Conservation (phyloP, 1,140 invertebrate genomes). For the Drosophila saltans region DNA sequence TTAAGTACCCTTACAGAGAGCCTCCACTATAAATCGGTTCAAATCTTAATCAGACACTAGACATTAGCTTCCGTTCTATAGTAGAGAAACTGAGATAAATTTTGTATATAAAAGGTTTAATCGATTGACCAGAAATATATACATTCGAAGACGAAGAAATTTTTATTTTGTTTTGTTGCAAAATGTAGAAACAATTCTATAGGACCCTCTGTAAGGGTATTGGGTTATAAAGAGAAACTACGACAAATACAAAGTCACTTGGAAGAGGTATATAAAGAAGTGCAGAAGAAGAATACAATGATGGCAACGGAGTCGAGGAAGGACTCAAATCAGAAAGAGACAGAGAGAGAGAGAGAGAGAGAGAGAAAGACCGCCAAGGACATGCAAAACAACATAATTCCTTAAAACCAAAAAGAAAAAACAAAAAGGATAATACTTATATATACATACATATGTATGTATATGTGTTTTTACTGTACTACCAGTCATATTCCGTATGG, state of each 20-base stretch:
- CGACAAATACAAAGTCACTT: background rate
- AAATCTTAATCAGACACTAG: too few species aligned
- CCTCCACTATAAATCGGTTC: too few species aligned
- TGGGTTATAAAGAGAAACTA: background rate
- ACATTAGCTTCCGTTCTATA: too few species aligned
- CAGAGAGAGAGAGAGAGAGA: background rate
- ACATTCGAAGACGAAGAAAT: background rate
- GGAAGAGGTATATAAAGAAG: background rate
- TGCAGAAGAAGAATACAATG: background rate
- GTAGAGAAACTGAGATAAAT: too few species aligned
- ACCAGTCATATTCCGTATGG: background rate
- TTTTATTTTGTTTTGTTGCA: background rate
- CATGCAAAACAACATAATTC: conserved; percentile 8
- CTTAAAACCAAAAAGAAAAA: background rate
- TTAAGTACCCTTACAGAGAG: background rate
- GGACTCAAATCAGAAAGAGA: background rate
- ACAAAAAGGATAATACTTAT: background rate
- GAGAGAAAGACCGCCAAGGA: background rate
- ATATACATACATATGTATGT: background rate
- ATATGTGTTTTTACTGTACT: background rate
- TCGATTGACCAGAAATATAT: background rate
- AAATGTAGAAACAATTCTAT: background rate
- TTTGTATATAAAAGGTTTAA: background rate
- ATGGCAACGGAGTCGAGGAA: background rate
- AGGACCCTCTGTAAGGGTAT: background rate